Base-by-base conservation (phyloP, 92 coral and sea anemone genomes). In the Parazoanthus darwini region DNA sequence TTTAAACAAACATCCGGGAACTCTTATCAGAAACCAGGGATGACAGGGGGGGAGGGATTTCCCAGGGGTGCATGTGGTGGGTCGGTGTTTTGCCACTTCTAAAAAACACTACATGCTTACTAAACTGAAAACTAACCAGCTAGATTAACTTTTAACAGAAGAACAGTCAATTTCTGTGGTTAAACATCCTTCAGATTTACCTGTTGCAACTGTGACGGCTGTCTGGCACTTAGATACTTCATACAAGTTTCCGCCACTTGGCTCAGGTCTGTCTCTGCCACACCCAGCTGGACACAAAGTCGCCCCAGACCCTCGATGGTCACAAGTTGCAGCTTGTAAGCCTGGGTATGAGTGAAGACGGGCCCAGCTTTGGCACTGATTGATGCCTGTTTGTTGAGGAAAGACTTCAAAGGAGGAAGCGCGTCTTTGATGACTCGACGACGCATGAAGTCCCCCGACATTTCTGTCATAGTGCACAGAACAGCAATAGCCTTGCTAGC, bases 401-500 rank as follows among this genome's bases (percentile, higher is more conserved):
- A 94, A n/a, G 92, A 78, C 22, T 58, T 86, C 83, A 97, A 89
- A 20, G 86, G 74, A 15, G 99, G 98, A 26, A 97, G 72, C 37
- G 90, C 95, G 72, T 97, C 98, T 79, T 95, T 97, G 78, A 95
- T 88, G 43, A 97, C 98, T 33, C 99, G 97, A 50, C 98, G 95
- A 48, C 94, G 93, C 98, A 95, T 92, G 74, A 97, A 97, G 77
- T 92, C 95, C 39, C 99, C 99, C 26, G 99, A 92, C 18, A 92
- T 88, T 85, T 92, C 94, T 0, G 96, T 96, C 98, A 97, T 95
- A 42, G 94, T 87, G 83, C 94, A 80, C 77, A 97, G 90, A 58
- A 97, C 99, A 76, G 88, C 56, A n/a, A 97, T 88, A 74, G 98
- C 96, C 87, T 93, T 97, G 90, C 93, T 89, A 4, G 93, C 78